Conservation (phyloP, 2,888 invertebrate species). For the Nomada ferruginata region DNA sequence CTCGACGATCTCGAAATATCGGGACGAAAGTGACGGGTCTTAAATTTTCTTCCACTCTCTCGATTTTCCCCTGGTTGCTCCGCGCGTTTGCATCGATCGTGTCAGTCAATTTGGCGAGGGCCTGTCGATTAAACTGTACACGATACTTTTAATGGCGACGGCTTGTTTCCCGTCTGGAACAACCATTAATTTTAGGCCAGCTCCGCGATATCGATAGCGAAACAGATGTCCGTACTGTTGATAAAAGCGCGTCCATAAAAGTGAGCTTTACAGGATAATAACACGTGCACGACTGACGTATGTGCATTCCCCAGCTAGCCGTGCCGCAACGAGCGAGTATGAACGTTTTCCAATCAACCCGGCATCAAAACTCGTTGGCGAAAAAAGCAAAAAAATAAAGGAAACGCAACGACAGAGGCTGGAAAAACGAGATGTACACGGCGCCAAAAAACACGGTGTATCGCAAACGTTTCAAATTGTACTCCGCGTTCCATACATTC, state of each 20-base stretch:
- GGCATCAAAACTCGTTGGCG: slow-evolving; percentile 20
- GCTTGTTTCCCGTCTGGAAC: slow-evolving; percentile 53
- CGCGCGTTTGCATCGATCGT: slow-evolving; percentile 10
- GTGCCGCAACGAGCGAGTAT: slow-evolving; percentile 38
- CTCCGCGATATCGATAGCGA: slow-evolving; percentile 53
- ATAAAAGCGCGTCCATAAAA: slow-evolving; percentile 60
- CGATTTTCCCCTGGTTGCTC: background rate
- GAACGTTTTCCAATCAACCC: slow-evolving; percentile 52
- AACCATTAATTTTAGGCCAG: slow-evolving; percentile 59
- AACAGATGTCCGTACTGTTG: slow-evolving; percentile 56
- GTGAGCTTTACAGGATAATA: slow-evolving; percentile 60
- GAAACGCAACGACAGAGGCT: slow-evolving; percentile 5
- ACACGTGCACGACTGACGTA: slow-evolving; percentile 51
- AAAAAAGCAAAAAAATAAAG: background rate
- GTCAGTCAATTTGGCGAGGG: slow-evolving; percentile 44
- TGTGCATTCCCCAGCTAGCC: slow-evolving; percentile 1
- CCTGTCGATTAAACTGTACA: slow-evolving; percentile 54
- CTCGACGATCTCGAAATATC: background rate
- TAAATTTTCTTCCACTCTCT: background rate
- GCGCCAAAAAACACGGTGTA: too few species aligned
- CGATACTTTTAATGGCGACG: slow-evolving; percentile 53
- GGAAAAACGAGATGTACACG: background rate
- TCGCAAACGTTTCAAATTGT: too few species aligned
- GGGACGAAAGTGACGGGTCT: background rate
- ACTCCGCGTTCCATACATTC: too few species aligned